These are phyloP conservation scores for Melanostoma mellinum DNA, from an alignment of 2,888 invertebrate species.

Conservation along the genomic window DNA sequence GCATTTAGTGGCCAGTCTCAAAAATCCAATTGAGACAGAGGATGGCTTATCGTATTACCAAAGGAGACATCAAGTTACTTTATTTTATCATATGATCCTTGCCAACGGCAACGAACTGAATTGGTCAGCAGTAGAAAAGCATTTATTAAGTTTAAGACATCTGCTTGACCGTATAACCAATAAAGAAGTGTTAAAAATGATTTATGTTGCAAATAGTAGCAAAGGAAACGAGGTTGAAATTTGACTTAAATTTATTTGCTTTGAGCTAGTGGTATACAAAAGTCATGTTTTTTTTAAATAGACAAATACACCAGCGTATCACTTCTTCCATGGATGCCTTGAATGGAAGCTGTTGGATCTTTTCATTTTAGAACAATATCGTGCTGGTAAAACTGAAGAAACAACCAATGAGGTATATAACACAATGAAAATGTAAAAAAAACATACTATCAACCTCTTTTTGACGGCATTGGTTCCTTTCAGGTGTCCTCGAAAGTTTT, in stretches of 20 bases:
- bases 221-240: slow-evolving; percentile 78
- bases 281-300: slow-evolving; percentile 16
- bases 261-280: background rate
- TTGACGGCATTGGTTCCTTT: background rate
- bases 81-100: slow-evolving; percentile 77
- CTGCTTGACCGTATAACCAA: slow-evolving; percentile 77
- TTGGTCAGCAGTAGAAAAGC: slow-evolving; percentile 65
- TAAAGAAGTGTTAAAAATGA: slow-evolving; percentile 75
- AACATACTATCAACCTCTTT: too few relatives aligned
- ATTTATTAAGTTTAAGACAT: slow-evolving; percentile 74
- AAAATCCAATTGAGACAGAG: slow-evolving; percentile 46
- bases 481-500: background rate
- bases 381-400: background rate
- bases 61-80: slow-evolving; percentile 77
- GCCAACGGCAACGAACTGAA: slow-evolving; percentile 60
- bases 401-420: slow-evolving; percentile 27
- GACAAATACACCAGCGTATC: slow-evolving; percentile 78
- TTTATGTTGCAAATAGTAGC: slow-evolving; percentile 78
- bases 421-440: too few relatives aligned
- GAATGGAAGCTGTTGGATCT: slow-evolving; percentile 81
- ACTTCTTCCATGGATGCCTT: slow-evolving; percentile 80
- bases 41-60: slow-evolving; percentile 72
- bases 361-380: slow-evolving; percentile 75
- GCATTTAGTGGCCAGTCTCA: slow-evolving; percentile 76
- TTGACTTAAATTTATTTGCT: background rate